Conservation (phyloP, 2,888 invertebrate species). For the Orthonevra nobilis region DNA sequence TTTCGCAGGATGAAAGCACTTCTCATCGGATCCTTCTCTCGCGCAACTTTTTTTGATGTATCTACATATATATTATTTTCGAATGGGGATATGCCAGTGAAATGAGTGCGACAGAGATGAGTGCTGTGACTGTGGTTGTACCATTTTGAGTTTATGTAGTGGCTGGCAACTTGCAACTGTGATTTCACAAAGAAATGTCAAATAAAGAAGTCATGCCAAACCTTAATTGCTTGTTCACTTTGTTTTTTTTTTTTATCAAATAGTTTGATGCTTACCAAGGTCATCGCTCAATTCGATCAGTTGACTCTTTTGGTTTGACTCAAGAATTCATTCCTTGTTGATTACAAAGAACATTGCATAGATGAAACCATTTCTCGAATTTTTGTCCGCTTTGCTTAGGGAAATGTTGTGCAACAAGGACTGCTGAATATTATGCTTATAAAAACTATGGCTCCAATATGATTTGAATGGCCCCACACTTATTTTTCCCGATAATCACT, state of each 20-base stretch:
- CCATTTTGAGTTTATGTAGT: slow-evolving; percentile 28
- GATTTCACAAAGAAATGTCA: slow-evolving; percentile 32
- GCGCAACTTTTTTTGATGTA: slow-evolving; percentile 65
- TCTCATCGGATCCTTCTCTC: slow-evolving; percentile 58
- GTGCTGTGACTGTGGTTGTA: slow-evolving; percentile 1
- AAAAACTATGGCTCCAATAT: too few relatives aligned
- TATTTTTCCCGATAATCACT: too few relatives aligned
- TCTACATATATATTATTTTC: slow-evolving; percentile 63
- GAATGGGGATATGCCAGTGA: slow-evolving; percentile 30
- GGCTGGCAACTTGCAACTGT: too few relatives aligned
- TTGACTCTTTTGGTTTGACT: too few relatives aligned
- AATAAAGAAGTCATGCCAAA: slow-evolving; percentile 23
- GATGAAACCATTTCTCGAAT: too few relatives aligned
- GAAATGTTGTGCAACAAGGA: too few relatives aligned
- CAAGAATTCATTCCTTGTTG: too few relatives aligned
- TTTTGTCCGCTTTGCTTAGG: too few relatives aligned
- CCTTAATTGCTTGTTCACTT: background rate
- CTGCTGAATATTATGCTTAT: too few relatives aligned
- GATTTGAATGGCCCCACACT: too few relatives aligned
- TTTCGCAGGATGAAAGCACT: slow-evolving; percentile 68
- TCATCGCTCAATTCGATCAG: too few relatives aligned
- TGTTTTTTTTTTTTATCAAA: background rate
- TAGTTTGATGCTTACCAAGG: background rate
- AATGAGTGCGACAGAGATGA: slow-evolving; percentile 32
- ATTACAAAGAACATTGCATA: too few relatives aligned